Percentiles rank a stretch among this genome's conserved stretches.
Conservation (phyloP, 2,113 vertebrate species). For the Scomber colias region DNA sequence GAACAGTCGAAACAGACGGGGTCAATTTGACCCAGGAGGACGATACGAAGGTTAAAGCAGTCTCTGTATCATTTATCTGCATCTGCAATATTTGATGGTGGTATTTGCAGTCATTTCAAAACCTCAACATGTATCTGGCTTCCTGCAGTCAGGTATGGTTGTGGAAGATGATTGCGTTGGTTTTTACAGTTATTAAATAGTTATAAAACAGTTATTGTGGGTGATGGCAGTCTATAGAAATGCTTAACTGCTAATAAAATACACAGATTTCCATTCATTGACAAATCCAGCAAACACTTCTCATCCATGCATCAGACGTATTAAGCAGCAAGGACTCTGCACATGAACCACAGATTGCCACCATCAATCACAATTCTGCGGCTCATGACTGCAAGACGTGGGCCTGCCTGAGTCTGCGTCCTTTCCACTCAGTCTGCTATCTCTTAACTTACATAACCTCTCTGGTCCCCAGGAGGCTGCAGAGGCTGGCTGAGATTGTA, state of each 20-base stretch:
- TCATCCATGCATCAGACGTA: conserved; percentile 10
- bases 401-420: neutral
- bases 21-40: too few relatives aligned
- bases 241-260: conserved; percentile 10
- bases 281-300: neutral
- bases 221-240: neutral
- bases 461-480: conserved; percentile 44
- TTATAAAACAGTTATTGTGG: neutral
- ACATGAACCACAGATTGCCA: conserved; percentile 30
- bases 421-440: conserved; percentile 33
- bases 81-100: too few relatives aligned
- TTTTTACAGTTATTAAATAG: neutral
- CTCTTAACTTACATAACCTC: conserved; percentile 64
- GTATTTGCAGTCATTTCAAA: neutral
- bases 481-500: conserved; percentile 48
- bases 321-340: conserved; percentile 22
- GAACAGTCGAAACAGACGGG: too few relatives aligned
- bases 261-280: neutral
- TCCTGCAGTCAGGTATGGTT: neutral
- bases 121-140: neutral
- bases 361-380: conserved; percentile 49
- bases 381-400: conserved; percentile 6
- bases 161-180: neutral
- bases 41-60: too few relatives aligned
- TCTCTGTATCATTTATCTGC: too few relatives aligned